Conservation (phyloP, 2,797 vertebrate species). For the Clarias pachynema region DNA sequence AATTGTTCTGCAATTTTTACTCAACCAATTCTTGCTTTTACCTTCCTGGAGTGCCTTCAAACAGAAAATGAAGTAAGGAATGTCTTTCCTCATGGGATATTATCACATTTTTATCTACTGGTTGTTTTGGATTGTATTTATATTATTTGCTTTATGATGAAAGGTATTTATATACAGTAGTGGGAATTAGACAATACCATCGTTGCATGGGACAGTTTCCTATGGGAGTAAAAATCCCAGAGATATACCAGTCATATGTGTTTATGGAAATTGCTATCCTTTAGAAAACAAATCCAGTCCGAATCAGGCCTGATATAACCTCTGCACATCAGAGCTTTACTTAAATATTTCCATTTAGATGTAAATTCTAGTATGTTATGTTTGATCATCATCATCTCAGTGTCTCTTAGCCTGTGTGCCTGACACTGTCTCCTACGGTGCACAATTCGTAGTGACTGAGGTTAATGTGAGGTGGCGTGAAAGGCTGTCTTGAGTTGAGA, state of each 20-base stretch:
- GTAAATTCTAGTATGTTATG: not conserved
- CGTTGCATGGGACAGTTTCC: not conserved
- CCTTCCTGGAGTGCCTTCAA: not conserved
- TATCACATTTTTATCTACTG: not conserved
- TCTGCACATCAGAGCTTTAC: not conserved
- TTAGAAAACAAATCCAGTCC: not conserved
- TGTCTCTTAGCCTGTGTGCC: not conserved
- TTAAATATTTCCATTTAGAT: not conserved
- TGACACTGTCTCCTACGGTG: not conserved
- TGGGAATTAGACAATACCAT: not conserved
- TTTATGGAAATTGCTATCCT: not conserved
- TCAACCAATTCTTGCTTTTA: not conserved
- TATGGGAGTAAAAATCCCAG: not conserved
- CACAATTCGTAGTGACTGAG: slow-evolving; percentile 30
- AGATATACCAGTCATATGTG: not conserved
- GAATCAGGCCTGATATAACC: not conserved
- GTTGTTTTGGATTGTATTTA: not conserved
- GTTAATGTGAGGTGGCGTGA: slow-evolving; percentile 63
- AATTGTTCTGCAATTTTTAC: not conserved
- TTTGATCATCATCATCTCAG: not conserved
- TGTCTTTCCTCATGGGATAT: not conserved
- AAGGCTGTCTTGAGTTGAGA: slow-evolving; percentile 64
- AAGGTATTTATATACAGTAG: not conserved
- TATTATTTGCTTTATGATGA: not conserved
- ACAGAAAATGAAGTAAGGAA: not conserved